These are phyloP conservation scores for Ctenicera cuprea DNA, from an alignment of 2,888 invertebrate genomes.

Conservation along the genomic window DNA sequence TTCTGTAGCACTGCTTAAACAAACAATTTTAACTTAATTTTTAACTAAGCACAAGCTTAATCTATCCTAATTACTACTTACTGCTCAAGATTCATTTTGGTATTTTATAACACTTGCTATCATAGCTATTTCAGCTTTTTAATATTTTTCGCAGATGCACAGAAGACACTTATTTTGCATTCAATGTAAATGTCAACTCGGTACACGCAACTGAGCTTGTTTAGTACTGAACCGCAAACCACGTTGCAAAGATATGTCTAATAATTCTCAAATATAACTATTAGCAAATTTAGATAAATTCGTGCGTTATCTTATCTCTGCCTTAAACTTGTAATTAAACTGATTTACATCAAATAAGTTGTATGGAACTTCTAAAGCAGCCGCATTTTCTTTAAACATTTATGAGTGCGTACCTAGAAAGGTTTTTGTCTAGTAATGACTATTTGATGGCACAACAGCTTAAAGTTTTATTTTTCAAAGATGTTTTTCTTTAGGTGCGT, in stretches of 20 bases:
- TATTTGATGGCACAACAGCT: not conserved
- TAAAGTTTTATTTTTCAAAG: not conserved
- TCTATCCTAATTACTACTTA: not conserved
- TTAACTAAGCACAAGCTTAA: not conserved
- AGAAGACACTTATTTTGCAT: too few relatives aligned
- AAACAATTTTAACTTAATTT: not conserved
- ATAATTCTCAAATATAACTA: not conserved
- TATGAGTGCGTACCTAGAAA: not conserved
- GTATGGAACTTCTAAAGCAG: constrained; percentile 1
- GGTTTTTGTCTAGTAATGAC: not conserved
- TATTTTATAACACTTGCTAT: not conserved
- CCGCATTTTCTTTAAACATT: not conserved
- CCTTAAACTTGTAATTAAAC: constrained; percentile 41
- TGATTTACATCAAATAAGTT: constrained; percentile 36
- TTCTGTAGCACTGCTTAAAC: not conserved
- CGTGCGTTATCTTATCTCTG: constrained; percentile 31
- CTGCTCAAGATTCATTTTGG: constrained; percentile 2
- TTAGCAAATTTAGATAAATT: constrained; percentile 22
- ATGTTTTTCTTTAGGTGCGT: not conserved
- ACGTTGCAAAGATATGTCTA: not conserved
- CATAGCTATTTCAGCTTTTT: too few relatives aligned
- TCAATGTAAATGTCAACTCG: not conserved
- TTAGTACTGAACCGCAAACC: not conserved
- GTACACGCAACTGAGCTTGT: not conserved
- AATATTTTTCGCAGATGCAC: too few relatives aligned